Base-by-base conservation (phyloP, 2,797 vertebrate species). In the Emys orbicularis region DNA sequence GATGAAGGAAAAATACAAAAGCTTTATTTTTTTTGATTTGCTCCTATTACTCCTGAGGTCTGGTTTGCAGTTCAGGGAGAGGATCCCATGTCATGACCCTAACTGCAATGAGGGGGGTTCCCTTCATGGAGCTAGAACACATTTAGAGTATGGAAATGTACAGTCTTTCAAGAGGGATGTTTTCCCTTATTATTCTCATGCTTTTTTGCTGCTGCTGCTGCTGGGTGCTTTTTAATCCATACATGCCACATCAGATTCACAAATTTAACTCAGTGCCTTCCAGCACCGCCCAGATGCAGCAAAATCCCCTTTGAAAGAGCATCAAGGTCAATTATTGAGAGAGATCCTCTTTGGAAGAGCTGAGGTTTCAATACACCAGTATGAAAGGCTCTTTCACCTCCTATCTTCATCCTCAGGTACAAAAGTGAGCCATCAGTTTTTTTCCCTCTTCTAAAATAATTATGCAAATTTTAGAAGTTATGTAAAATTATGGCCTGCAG, bases 401-500 rank as follows among this genome's bases (percentile, higher is more conserved):
- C 92, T 96, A 94, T 87, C 25, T 74, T 13, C 29, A 37, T 21
- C 49, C 88, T 91, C 41, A 91, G 41, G n/a, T 6, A 19, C 49
- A 29, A 47, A 79, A 82, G 54, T 1, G 5, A 23, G 93, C 37
- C 61, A 74, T 91, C 72, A 3, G n/a, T 93, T 97, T 97, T 97
- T 79, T 72, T 90, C 84, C 84, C 57, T 85, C 79, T 90, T 59
- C 61, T 94, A 95, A 86, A 91, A 85, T 65, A 82, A 93, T 88
- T 81, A 94, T 90, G 95, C 92, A 97, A 92, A 93, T 18, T 0
- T 0, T 0, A 77, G 91, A 79, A 3, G 96, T 97, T 96, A 81
- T 95, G 85, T 86, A 86, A 96, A 93, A 86, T 6, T 65, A 86
- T 93, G 92, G 92, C 95, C 91, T 12, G 56, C 3, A 68, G 96